phyloP scores from a whole-genome alignment of 2,113 vertebrate genomes.

The Gymnobelideus leadbeateri region DNA sequence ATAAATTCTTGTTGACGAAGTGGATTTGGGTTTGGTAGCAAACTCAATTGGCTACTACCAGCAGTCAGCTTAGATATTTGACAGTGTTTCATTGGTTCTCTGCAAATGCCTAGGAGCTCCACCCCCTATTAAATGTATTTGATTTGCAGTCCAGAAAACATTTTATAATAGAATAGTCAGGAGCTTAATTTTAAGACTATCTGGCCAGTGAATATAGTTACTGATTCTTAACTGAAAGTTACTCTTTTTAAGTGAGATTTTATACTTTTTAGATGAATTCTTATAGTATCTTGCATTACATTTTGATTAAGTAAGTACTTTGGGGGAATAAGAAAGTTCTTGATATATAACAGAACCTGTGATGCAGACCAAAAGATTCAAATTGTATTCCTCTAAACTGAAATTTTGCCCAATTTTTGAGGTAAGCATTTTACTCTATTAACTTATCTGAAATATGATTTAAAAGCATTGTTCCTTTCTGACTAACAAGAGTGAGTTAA shows the following conservation, averaged over 20 bases:
- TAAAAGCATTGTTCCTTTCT: conserved; percentile 46
- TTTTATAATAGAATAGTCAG: conserved; percentile 55
- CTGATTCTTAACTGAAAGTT: not conserved
- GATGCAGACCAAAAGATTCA: conserved; percentile 53
- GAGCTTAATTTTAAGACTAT: conserved; percentile 49
- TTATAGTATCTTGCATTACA: conserved; percentile 46
- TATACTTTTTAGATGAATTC: conserved; percentile 40
- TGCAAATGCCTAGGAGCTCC: not conserved
- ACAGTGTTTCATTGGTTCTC: conserved; percentile 51
- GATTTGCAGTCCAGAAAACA: conserved; percentile 27
- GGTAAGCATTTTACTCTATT: not conserved
- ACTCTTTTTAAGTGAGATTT: conserved; percentile 39
- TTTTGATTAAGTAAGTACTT: conserved; percentile 30
- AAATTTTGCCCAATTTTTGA: not conserved
- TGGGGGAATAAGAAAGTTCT: conserved; percentile 32
- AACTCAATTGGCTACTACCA: conserved; percentile 24
- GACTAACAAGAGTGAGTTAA: conserved; percentile 37
- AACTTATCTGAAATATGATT: conserved; percentile 51
- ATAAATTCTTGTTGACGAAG: conserved; percentile 33
- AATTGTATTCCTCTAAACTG: conserved; percentile 23
- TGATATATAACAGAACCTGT: conserved; percentile 38
- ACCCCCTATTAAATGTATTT: not conserved
- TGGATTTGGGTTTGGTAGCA: conserved; percentile 48
- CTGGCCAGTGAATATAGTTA: conserved; percentile 1
- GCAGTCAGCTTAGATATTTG: conserved; percentile 14